Evolutionary conservation across 2,888 invertebrate genomes (phyloP), one percentile per base, ranked within the genome.

Genomic region (Nomada fabriciana): DNA sequence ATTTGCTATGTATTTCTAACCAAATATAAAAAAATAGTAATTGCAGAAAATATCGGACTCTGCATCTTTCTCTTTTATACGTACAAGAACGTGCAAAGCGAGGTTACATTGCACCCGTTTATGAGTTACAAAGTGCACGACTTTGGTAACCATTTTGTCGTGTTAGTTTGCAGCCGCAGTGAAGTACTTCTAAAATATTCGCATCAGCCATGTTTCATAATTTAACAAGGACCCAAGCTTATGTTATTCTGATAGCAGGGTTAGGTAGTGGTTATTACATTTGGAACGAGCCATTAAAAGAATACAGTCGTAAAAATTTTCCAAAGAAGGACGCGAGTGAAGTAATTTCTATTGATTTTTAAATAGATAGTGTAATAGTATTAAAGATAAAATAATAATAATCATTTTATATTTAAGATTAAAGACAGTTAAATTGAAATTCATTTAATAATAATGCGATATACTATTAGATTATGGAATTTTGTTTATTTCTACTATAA

Each of bases 261-360:
- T 4, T 0, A 11, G 0, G 20, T 18, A 68, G 23, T 11, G 77
- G 72, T 10, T 78, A 47, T 59, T 64, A 52, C 43, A 36, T 67
- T 43, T 80, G 72, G 72, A 57, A 67, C 11, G 52, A 72, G 42
- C 78, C 80, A 23, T 23, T 80, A 10, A 78, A 59, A 15, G 5
- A 57, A 23, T 80, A 78, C 42, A 1, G 11, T 29, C 2, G 52
- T n/a, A 23, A 57, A 5, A 10, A 68, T n/a, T 55, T 20, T n/a
- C 0, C 2, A 0, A 15, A 67, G 2, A 15, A 23, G 15, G n/a
- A 64, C 1, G 23, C n/a, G 52, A 53, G 50, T 18, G 52, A 55
- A 25, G 67, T 78, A 63, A 43, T 61, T 68, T 11, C 11, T 42
- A 20, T 55, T 13, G 13, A n/a, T 23, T 13, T 23, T 18, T 2